Evolutionary conservation across 1,140 invertebrate genomes (phyloP).

Genomic region (Anoplolepis gracilipes): DNA sequence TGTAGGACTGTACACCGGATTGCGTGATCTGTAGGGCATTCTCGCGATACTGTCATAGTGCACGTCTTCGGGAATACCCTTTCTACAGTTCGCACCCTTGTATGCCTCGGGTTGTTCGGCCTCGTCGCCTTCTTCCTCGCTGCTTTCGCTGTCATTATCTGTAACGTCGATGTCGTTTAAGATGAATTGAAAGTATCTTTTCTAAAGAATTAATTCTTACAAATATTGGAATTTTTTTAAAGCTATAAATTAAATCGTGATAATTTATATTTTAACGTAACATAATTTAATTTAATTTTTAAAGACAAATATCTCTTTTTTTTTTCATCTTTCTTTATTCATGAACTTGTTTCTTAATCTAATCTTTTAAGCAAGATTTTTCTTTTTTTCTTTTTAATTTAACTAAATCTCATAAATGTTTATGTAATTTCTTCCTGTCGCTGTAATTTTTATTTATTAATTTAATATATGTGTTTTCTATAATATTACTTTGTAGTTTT

Average conservation of each 20-base stretch:
- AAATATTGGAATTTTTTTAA: too few species aligned
- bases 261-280: too few species aligned
- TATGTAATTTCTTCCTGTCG: too few species aligned
- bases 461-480: background rate
- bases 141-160: slow-evolving; percentile 81
- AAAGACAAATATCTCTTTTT: too few species aligned
- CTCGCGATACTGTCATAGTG: slow-evolving; percentile 79
- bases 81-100: slow-evolving; percentile 65
- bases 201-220: too few species aligned
- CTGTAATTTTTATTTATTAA: background rate
- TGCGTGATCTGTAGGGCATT: slow-evolving; percentile 83
- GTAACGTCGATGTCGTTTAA: background rate
- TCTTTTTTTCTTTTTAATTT: background rate
- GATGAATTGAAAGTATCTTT: background rate
- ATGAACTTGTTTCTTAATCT: too few species aligned
- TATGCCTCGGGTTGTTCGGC: slow-evolving; percentile 70
- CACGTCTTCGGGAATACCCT: slow-evolving; percentile 72
- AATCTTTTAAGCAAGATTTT: too few species aligned
- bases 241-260: too few species aligned
- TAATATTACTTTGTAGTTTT: slow-evolving; percentile 43
- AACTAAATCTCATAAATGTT: background rate
- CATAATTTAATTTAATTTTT: too few species aligned
- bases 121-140: slow-evolving; percentile 79
- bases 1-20: slow-evolving; percentile 83
- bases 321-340: too few species aligned